A percentile compares a stretch with the other conserved stretches of the same genome.
Evolutionary conservation across 1,140 invertebrate genomes (phyloP).

Genomic region (Atta texana): DNA sequence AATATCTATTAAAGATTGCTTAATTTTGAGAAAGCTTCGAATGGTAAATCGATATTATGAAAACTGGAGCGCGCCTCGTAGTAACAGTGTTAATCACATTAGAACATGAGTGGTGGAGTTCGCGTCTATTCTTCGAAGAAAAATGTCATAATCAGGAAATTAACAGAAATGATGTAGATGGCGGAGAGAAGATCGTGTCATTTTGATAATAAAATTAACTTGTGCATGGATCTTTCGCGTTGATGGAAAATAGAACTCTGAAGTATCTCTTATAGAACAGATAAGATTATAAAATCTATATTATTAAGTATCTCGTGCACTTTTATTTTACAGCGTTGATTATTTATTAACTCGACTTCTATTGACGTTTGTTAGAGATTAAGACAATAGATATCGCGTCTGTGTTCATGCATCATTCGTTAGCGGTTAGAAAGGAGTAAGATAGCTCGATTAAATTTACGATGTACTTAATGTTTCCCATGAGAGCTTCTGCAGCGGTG

Average conservation of each 20-base stretch:
- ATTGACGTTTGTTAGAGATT: background rate
- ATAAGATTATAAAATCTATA: background rate
- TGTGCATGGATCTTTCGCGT: background rate
- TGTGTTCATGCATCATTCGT: background rate
- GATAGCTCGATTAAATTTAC: conserved; percentile 38
- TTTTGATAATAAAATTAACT: conserved; percentile 23
- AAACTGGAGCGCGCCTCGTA: conserved; percentile 14
- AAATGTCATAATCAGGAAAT: conserved; percentile 45
- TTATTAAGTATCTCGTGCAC: background rate
- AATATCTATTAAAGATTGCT: background rate
- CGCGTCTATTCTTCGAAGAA: conserved; percentile 12
- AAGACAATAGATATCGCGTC: background rate
- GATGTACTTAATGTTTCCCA: conserved; percentile 21
- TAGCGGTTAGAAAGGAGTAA: background rate
- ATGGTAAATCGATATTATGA: conserved; percentile 18
- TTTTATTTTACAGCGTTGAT: background rate
- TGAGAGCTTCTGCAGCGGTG: conserved; percentile 1
- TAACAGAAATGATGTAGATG: conserved; percentile 18
- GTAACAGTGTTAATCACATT: conserved; percentile 39
- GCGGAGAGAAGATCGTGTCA: background rate
- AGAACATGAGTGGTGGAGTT: background rate
- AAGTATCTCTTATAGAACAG: background rate
- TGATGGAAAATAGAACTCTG: background rate
- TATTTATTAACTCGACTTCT: background rate
- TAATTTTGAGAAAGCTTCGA: background rate